These are phyloP conservation scores for Odontamblyopus rebecca DNA, from an alignment of 2,797 vertebrate species.

Conservation along the genomic window DNA sequence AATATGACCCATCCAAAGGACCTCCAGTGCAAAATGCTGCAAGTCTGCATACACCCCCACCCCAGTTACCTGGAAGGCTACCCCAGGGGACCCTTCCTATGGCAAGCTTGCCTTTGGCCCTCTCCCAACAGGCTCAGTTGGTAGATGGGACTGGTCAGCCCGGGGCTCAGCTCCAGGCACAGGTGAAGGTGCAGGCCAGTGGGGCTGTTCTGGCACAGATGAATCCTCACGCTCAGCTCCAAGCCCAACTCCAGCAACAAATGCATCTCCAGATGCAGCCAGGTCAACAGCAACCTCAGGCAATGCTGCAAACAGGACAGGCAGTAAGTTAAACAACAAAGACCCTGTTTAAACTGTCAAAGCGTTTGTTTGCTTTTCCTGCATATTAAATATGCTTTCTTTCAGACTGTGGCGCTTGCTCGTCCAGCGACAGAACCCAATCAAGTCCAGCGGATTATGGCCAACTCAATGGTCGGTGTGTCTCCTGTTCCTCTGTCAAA, in stretches of 20 bases:
- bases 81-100: constrained; percentile 78
- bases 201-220: constrained; percentile 66
- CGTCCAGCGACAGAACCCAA: constrained; percentile 78
- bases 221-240: constrained; percentile 77
- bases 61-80: constrained; percentile 84
- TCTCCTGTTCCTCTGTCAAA: constrained; percentile 71
- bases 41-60: constrained; percentile 88
- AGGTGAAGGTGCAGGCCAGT: constrained; percentile 80
- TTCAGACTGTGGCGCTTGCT: constrained; percentile 83
- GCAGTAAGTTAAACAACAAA: constrained; percentile 67
- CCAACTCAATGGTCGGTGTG: constrained; percentile 78
- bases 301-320: constrained; percentile 77
- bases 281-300: constrained; percentile 75
- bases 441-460: constrained; percentile 81
- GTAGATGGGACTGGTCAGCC: constrained; percentile 76
- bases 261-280: constrained; percentile 83
- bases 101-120: constrained; percentile 79
- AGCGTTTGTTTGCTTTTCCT: not conserved
- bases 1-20: constrained; percentile 91
- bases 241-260: constrained; percentile 82
- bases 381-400: not conserved
- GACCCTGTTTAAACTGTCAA: not conserved
- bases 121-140: constrained; percentile 83
- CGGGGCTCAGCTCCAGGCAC: constrained; percentile 73
- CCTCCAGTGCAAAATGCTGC: constrained; percentile 92